phyloP scores from a whole-genome alignment of 2,797 vertebrate genomes.

The Sparus aurata region DNA sequence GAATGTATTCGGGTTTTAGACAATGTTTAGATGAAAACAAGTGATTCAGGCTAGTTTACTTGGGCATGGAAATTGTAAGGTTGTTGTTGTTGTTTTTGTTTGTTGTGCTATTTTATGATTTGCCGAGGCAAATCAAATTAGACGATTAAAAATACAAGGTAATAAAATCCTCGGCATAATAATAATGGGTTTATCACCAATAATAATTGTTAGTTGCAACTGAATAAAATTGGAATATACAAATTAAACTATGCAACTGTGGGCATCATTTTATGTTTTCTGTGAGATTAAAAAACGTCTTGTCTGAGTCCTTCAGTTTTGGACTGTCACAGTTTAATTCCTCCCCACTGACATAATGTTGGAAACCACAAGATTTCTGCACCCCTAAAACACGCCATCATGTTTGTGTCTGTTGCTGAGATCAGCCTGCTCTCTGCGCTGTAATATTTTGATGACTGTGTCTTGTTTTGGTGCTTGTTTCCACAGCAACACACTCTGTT shows the following conservation, averaged over 20 bases:
- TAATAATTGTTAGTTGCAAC: neutral
- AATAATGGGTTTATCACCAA: neutral
- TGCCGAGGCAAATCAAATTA: no score
- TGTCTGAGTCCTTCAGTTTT: neutral
- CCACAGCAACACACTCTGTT: constrained; percentile 21
- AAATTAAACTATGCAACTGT: neutral
- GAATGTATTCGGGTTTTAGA: neutral
- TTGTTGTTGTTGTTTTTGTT: no score
- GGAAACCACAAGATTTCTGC: neutral
- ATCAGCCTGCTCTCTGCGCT: neutral
- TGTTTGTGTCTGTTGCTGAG: neutral
- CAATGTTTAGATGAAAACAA: neutral
- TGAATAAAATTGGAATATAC: neutral
- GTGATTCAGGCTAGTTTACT: neutral
- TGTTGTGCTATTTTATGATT: no score
- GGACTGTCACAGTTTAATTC: neutral
- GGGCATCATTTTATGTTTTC: neutral
- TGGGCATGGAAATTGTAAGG: no score
- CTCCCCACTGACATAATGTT: neutral
- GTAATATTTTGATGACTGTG: neutral
- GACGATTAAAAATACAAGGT: no score
- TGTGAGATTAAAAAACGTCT: neutral
- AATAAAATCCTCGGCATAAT: neutral
- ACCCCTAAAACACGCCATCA: neutral
- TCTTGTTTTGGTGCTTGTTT: constrained; percentile 41